Evolutionary conservation across 2,113 vertebrate genomes (phyloP).

Genomic region (Tursiops truncatus): DNA sequence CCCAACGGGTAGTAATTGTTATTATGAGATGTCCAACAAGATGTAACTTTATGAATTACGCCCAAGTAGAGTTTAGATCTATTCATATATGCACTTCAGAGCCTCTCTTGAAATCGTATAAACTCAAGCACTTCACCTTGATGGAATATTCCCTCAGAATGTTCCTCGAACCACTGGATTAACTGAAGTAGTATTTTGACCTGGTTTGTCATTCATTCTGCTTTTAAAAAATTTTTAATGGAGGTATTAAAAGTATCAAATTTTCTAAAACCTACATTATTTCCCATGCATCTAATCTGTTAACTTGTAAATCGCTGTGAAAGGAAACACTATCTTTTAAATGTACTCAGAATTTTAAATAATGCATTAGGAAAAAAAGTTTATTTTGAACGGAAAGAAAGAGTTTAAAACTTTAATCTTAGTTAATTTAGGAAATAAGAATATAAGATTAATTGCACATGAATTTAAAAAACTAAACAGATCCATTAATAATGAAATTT

Average conservation of each 20-base stretch:
- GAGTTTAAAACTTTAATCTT: not conserved
- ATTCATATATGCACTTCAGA: not conserved
- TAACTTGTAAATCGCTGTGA: not conserved
- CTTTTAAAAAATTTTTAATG: not conserved
- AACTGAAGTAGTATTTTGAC: not conserved
- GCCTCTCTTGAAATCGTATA: not conserved
- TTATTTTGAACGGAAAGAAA: conserved; percentile 24
- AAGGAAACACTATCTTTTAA: not conserved
- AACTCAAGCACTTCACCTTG: not conserved
- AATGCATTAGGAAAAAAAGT: not conserved
- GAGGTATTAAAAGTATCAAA: not conserved
- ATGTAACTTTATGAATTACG: not conserved
- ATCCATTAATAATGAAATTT: not conserved
- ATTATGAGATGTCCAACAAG: not conserved
- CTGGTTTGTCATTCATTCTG: not conserved
- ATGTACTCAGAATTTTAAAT: not conserved
- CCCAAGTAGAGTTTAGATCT: not conserved
- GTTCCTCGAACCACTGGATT: not conserved
- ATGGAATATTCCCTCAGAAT: not conserved
- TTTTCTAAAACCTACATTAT: not conserved
- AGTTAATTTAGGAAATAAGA: not conserved
- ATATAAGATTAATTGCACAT: not conserved
- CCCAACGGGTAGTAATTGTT: not conserved
- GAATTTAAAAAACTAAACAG: not conserved
- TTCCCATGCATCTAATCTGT: not conserved